Base-by-base conservation (phyloP, 2,113 vertebrate species). In the Sylvietta virens region DNA sequence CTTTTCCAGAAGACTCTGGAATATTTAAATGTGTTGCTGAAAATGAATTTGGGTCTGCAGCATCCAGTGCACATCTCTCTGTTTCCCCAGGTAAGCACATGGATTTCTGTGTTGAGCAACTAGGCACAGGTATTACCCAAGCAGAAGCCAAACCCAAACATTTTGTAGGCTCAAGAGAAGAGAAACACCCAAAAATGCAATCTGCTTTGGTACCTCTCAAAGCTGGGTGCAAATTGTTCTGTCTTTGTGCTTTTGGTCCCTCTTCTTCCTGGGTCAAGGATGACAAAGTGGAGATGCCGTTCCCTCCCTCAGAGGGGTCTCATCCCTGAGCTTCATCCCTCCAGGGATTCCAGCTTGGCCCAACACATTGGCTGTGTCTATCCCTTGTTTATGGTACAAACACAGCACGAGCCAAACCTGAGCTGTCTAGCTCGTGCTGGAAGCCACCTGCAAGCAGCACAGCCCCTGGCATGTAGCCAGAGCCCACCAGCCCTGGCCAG, bases 1-100 rank as follows among this genome's bases (percentile, higher is more conserved):
- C 98, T 69, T 98, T 98, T 85, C 98, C 98, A 54, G 98, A 99
- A 97, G 98, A 99, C 81, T 99, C 98, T 31, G 98, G 99, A 57
- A 88, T 98, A 82, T 99, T 99, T 95, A 98, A 98, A 95, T 99
- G 98, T n/a, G 95, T 98, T 84, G 98, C 98, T 87, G 92, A 98
- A 91, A 99, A 99, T 95, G 92, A 98, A 56, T 98, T 97, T 81
- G 98, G 99, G 23, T 97, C 97, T 5, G 97, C 96, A 24, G 97
- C 98, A 90, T 99, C 98, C 78, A 98, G 96, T 21, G 98, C 98
- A 31, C 65, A 65, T 31, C 98, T 99, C 88, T 98, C 98, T 11
- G 98, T 99, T 92, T 98, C 98, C 72, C 94, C 98, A 81, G 99
- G 98, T 99, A 96, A 97, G 77, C 31, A 48, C 26, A 42, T 1